Conservation (phyloP, 2,797 vertebrate genomes). For the Neosilurus mollespiculum region DNA sequence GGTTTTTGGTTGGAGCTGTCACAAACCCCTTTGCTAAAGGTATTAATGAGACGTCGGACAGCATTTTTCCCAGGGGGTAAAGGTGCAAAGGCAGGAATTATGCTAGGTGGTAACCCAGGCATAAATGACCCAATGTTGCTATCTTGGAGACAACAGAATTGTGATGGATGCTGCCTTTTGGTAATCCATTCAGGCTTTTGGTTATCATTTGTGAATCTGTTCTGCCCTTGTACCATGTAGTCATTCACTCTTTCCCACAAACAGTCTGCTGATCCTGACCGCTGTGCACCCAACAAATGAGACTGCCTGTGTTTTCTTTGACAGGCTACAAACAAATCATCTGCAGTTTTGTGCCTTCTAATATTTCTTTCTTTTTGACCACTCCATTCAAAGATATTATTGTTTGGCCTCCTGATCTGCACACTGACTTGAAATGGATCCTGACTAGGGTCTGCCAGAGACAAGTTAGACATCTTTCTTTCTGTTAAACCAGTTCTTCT, state of each 20-base stretch:
- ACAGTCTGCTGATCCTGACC: slow-evolving; percentile 71
- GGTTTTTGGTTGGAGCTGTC: slow-evolving; percentile 62
- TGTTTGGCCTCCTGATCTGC: slow-evolving; percentile 10
- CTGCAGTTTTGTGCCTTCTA: slow-evolving; percentile 53
- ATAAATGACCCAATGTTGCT: slow-evolving; percentile 53
- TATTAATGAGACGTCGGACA: slow-evolving; percentile 87
- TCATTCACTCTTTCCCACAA: slow-evolving; percentile 68
- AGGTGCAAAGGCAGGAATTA: slow-evolving; percentile 49
- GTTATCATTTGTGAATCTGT: slow-evolving; percentile 72
- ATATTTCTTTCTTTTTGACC: slow-evolving; percentile 42
- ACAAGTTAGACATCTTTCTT: slow-evolving; percentile 65
- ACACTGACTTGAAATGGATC: slow-evolving; percentile 44
- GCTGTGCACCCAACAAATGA: slow-evolving; percentile 52
- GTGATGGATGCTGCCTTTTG: slow-evolving; percentile 46
- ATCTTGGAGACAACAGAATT: slow-evolving; percentile 37
- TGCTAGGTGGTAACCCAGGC: slow-evolving; percentile 40
- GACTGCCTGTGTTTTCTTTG: slow-evolving; percentile 59
- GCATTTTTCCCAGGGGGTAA: slow-evolving; percentile 69
- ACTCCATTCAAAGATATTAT: neutral
- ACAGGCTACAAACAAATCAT: slow-evolving; percentile 50
- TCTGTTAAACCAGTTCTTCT: slow-evolving; percentile 57
- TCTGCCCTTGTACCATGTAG: slow-evolving; percentile 64
- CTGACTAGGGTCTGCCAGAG: slow-evolving; percentile 66
- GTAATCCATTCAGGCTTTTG: slow-evolving; percentile 67
- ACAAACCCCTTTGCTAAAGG: slow-evolving; percentile 77